Conservation (phyloP, 2,888 invertebrate species). For the Agrotis exclamationis region DNA sequence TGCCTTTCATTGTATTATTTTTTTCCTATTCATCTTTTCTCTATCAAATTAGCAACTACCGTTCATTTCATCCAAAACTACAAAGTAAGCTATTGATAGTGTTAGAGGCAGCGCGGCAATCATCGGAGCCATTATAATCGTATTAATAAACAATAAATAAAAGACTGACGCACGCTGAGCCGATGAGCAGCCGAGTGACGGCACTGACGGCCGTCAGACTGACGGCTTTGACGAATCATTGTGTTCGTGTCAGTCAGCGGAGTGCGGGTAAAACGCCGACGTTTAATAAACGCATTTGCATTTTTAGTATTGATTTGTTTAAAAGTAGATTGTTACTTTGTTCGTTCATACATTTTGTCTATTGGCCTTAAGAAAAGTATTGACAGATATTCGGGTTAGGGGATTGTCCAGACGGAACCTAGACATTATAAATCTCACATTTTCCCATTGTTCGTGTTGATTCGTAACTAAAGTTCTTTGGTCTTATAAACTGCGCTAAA, state of each 20-base stretch:
- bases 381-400: too few species aligned
- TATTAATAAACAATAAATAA: constrained; percentile 68
- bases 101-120: constrained; percentile 45
- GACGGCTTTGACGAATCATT: constrained; percentile 72
- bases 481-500: not conserved
- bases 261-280: constrained; percentile 48
- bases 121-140: constrained; percentile 64
- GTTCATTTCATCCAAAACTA: constrained; percentile 30
- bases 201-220: constrained; percentile 64
- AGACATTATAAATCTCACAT: not conserved
- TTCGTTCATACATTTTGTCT: not conserved
- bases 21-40: constrained; percentile 1
- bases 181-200: constrained; percentile 45
- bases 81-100: constrained; percentile 51
- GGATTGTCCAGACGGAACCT: too few species aligned
- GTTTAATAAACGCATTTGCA: constrained; percentile 48
- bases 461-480: not conserved
- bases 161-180: constrained; percentile 61
- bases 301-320: constrained; percentile 42
- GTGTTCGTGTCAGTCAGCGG: constrained; percentile 66
- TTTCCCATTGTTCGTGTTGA: not conserved
- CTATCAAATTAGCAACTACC: constrained; percentile 38
- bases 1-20: not conserved
- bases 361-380: too few species aligned
- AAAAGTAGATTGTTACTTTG: constrained; percentile 5